A percentile compares a stretch with the other conserved stretches of the same genome.
Evolutionary conservation across 2,113 vertebrate genomes (phyloP).

Genomic region (Chaetodon auriga): DNA sequence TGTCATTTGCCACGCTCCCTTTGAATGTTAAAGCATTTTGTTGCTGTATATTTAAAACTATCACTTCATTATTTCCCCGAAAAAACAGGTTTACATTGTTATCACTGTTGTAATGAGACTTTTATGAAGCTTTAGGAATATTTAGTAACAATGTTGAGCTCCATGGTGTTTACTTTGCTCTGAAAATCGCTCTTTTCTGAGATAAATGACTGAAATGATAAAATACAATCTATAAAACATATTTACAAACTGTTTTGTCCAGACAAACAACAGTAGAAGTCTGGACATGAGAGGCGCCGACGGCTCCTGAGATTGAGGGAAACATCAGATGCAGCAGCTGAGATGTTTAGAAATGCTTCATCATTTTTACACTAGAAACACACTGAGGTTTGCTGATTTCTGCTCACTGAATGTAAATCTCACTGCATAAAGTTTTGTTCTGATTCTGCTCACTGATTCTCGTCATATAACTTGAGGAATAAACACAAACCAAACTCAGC

Average conservation of each 20-base stretch:
- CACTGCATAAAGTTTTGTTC: too few relatives aligned
- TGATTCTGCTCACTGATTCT: neutral
- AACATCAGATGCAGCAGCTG: neutral
- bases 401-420: too few relatives aligned
- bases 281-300: neutral
- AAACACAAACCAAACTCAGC: neutral
- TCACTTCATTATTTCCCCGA: neutral
- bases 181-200: neutral
- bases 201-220: neutral
- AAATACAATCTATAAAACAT: constrained; percentile 12
- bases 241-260: constrained; percentile 23
- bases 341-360: constrained; percentile 16
- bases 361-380: neutral
- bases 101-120: neutral
- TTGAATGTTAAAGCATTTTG: too few relatives aligned
- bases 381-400: neutral
- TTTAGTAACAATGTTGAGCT: neutral
- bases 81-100: neutral
- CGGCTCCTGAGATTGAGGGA: constrained; percentile 24
- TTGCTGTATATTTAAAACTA: too few relatives aligned
- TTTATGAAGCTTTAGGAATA: constrained; percentile 4
- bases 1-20: neutral
- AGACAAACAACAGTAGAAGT: neutral
- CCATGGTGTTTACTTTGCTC: neutral
- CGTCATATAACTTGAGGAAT: neutral